Conservation (phyloP, 2,113 vertebrate genomes). For the Cynocephalus volans region DNA sequence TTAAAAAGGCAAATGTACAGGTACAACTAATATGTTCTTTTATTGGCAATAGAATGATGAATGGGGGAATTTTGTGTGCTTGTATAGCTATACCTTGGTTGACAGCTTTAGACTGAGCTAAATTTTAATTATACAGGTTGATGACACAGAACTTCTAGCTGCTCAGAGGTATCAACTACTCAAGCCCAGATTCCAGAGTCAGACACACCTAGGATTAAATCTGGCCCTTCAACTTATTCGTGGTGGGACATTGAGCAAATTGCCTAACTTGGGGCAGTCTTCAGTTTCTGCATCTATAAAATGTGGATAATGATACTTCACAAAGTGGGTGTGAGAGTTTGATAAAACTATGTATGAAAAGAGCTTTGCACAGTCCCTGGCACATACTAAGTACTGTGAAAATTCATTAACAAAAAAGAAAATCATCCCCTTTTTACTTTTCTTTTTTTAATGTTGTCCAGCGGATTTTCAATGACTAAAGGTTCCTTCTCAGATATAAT, state of each 20-base stretch:
- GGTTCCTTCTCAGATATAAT: neutral
- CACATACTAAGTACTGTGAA: neutral
- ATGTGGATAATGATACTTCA: neutral
- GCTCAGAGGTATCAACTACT: neutral
- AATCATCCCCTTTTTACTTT: neutral
- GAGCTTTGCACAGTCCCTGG: neutral
- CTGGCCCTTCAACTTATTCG: neutral
- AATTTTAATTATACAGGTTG: neutral
- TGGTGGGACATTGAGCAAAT: neutral
- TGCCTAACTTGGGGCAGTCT: neutral
- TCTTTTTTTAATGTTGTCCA: neutral
- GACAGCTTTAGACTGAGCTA: neutral
- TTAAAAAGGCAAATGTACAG: neutral
- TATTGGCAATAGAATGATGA: slow-evolving; percentile 16
- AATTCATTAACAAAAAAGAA: neutral
- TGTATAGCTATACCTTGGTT: neutral
- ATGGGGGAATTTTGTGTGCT: neutral
- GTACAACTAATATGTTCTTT: slow-evolving; percentile 19
- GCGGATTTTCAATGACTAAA: slow-evolving; percentile 9
- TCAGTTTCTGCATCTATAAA: neutral
- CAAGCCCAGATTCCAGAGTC: neutral
- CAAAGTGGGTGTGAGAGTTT: neutral
- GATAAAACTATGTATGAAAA: slow-evolving; percentile 3
- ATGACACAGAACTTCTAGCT: neutral
- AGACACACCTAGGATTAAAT: slow-evolving; percentile 5